These are phyloP conservation scores for Calliopsis andreniformis DNA, from an alignment of 1,140 invertebrate genomes.

Conservation along the genomic window DNA sequence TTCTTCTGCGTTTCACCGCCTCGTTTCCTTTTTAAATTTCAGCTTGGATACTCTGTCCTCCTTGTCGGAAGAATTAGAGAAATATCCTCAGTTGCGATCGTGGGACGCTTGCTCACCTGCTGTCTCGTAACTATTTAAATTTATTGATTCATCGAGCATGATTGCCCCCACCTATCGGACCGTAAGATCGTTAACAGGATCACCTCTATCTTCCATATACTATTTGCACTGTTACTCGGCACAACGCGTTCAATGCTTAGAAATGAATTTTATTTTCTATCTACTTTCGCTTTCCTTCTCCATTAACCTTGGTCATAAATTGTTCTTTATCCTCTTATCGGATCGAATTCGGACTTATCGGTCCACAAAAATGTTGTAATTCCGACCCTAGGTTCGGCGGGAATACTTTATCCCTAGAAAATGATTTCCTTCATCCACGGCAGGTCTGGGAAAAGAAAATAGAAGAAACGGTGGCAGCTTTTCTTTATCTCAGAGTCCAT, in stretches of 20 bases:
- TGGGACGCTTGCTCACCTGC: constrained; percentile 1
- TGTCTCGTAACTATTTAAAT: constrained; percentile 29
- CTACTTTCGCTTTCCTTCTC: background rate
- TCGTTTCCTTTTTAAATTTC: constrained; percentile 10
- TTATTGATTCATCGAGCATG: constrained; percentile 38
- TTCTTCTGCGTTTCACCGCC: background rate
- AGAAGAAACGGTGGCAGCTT: background rate
- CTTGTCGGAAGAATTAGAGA: constrained; percentile 6
- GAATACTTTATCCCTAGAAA: constrained; percentile 16
- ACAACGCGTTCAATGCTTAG: background rate
- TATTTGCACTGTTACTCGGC: constrained; percentile 26
- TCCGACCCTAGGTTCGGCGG: background rate
- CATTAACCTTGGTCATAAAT: constrained; percentile 32
- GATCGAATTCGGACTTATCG: constrained; percentile 38
- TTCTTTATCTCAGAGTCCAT: background rate
- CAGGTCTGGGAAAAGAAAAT: background rate
- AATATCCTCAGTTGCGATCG: background rate
- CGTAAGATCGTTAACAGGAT: constrained; percentile 45
- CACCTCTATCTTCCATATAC: constrained; percentile 29
- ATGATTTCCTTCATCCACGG: constrained; percentile 29
- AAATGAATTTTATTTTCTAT: background rate
- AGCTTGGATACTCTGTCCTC: background rate
- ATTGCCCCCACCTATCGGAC: constrained; percentile 10
- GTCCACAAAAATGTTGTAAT: constrained; percentile 14
- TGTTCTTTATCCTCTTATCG: constrained; percentile 37